These are phyloP conservation scores for Kryphioiulus occultus DNA, from an alignment of 2,888 invertebrate species.

Conservation along the genomic window DNA sequence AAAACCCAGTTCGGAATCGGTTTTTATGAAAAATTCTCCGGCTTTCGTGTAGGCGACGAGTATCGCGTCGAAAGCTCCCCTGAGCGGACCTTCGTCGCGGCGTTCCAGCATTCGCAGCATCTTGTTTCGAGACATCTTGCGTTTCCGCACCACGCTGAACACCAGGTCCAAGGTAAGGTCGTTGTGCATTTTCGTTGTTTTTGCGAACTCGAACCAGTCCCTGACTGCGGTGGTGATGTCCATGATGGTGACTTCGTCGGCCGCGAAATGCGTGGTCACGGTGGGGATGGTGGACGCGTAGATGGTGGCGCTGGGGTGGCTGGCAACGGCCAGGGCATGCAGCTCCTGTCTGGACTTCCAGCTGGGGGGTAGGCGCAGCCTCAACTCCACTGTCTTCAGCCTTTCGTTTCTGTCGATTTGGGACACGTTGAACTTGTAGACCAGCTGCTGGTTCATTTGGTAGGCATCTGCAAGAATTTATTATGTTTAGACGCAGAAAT, in stretches of 20 bases:
- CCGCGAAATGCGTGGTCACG: background rate
- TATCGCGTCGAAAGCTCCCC: conserved; percentile 43
- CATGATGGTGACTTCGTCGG: background rate
- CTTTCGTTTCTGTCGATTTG: background rate
- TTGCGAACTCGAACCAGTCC: conserved; percentile 25
- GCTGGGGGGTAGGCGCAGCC: background rate
- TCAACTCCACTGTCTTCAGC: conserved; percentile 24
- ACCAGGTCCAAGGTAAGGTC: conserved; percentile 45
- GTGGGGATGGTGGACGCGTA: conserved; percentile 24
- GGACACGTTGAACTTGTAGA: conserved; percentile 51
- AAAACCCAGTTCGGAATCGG: background rate
- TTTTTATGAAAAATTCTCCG: background rate
- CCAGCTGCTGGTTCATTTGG: background rate
- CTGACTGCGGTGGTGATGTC: background rate
- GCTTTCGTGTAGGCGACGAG: conserved; percentile 51
- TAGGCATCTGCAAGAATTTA: background rate
- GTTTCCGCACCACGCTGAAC: background rate
- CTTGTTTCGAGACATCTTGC: conserved; percentile 6
- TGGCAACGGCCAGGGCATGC: background rate
- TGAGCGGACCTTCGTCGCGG: background rate
- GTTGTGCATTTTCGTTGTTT: background rate
- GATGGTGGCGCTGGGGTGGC: background rate
- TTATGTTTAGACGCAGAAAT: too few relatives aligned
- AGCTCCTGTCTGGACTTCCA: conserved; percentile 2
- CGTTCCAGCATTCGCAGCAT: background rate